Evolutionary conservation across 2,888 invertebrate species (phyloP).

Genomic region (Latrodectus elegans): DNA sequence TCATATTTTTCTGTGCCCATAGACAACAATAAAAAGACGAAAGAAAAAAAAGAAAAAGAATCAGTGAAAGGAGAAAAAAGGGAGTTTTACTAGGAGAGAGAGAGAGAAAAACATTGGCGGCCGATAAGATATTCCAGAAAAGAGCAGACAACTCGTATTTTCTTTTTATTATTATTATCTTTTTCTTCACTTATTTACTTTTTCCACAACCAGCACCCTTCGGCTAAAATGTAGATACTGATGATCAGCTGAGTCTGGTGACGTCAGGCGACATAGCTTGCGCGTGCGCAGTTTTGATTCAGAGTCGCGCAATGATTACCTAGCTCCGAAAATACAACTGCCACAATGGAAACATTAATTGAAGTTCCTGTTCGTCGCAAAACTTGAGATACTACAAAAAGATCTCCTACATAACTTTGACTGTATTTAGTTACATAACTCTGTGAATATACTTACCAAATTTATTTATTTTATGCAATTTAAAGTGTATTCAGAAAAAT

Average conservation of each 20-base stretch:
- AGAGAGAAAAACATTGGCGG: conserved; percentile 1
- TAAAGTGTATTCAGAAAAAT: no score
- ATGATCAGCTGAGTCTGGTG: conserved; percentile 58
- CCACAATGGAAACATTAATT: no score
- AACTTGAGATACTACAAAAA: no score
- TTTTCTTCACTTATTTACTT: conserved; percentile 20
- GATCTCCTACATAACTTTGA: no score
- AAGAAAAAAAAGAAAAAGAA: background rate
- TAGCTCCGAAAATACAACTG: no score
- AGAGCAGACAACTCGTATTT: conserved; percentile 27
- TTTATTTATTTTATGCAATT: no score
- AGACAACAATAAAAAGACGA: background rate
- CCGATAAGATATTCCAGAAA: conserved; percentile 55
- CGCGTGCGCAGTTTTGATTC: conserved; percentile 26
- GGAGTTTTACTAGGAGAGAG: background rate
- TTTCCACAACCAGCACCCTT: conserved; percentile 14
- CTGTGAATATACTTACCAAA: no score
- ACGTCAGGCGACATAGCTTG: conserved; percentile 23
- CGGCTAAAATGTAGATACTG: conserved; percentile 39
- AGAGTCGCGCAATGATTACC: no score
- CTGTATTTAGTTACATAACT: no score
- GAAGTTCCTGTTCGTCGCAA: no score
- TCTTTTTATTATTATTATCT: background rate
- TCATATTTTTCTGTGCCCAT: no score
- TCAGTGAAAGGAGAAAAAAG: background rate